Evolutionary conservation across 2,113 vertebrate genomes (phyloP).

Genomic region (Zosterops borbonicus): DNA sequence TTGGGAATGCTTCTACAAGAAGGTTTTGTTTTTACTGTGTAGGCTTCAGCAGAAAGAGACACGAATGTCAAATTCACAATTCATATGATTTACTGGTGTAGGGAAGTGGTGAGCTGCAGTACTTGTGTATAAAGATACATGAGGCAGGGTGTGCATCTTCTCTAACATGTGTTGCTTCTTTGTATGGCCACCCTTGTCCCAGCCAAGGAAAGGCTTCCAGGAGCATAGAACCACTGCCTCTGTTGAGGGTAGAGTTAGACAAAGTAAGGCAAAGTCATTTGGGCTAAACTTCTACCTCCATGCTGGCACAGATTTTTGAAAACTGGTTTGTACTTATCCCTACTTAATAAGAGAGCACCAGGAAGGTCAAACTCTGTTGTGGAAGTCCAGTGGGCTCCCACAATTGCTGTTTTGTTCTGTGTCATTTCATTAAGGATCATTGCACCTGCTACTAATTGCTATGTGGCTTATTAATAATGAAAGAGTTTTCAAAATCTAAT

Average conservation of each 20-base stretch:
- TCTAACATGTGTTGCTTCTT: neutral
- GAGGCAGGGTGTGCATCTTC: neutral
- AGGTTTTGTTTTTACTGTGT: neutral
- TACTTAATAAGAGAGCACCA: neutral
- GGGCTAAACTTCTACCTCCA: neutral
- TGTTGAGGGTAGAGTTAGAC: neutral
- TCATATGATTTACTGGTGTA: neutral
- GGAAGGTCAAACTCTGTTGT: neutral
- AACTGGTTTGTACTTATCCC: neutral
- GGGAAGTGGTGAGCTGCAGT: neutral
- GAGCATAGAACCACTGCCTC: neutral
- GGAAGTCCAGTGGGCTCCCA: neutral
- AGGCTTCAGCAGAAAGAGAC: neutral
- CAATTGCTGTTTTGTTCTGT: neutral
- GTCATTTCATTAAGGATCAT: neutral
- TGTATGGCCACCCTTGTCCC: neutral
- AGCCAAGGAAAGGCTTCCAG: neutral
- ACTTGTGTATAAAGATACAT: neutral
- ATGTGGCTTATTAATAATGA: conserved; percentile 40
- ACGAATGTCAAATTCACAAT: neutral
- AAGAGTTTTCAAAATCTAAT: conserved; percentile 41
- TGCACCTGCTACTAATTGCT: conserved; percentile 33
- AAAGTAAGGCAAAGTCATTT: neutral
- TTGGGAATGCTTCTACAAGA: no score
- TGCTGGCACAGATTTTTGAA: neutral